phyloP scores from a whole-genome alignment of 2,888 invertebrate species.

The Callyntrura sp. region DNA sequence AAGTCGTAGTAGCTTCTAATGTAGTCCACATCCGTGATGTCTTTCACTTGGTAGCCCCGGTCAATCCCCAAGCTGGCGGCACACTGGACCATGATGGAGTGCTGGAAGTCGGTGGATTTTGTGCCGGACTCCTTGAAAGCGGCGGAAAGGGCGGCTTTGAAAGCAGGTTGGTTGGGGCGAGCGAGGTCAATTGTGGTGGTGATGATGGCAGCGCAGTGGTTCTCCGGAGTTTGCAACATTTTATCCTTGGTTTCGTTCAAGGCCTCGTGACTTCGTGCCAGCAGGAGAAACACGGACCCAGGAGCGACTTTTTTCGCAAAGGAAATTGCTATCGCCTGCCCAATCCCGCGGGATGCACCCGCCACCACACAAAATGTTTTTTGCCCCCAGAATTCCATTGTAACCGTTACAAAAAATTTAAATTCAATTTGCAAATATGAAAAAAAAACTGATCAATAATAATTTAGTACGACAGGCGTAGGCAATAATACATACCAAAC shows the following conservation, averaged over 20 bases:
- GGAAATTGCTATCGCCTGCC: constrained; percentile 91
- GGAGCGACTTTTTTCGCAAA: constrained; percentile 89
- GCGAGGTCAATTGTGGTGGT: constrained; percentile 58
- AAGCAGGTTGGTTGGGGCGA: constrained; percentile 19
- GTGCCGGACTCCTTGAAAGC: constrained; percentile 30
- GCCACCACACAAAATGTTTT: constrained; percentile 88
- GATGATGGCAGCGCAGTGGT: constrained; percentile 18
- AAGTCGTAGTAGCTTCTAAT: constrained; percentile 62
- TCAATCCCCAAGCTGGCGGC: constrained; percentile 70
- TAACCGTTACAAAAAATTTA: background rate
- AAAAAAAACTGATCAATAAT: too few relatives aligned
- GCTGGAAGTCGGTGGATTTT: constrained; percentile 14
- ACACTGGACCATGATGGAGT: constrained; percentile 65
- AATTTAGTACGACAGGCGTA: too few relatives aligned
- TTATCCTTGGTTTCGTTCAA: constrained; percentile 88
- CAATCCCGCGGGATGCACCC: constrained; percentile 95
- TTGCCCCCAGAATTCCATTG: constrained; percentile 83
- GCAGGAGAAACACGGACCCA: constrained; percentile 90
- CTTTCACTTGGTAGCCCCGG: constrained; percentile 17
- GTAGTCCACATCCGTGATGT: constrained; percentile 59
- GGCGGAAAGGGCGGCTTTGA: background rate
- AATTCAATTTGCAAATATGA: background rate
- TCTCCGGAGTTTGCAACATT: constrained; percentile 9
- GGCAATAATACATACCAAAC: too few relatives aligned
- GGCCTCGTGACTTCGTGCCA: constrained; percentile 90